Evolutionary conservation across 2,113 vertebrate species (phyloP), one percentile per base, ranked within the genome.

Genomic region (Crotalus viridis): DNA sequence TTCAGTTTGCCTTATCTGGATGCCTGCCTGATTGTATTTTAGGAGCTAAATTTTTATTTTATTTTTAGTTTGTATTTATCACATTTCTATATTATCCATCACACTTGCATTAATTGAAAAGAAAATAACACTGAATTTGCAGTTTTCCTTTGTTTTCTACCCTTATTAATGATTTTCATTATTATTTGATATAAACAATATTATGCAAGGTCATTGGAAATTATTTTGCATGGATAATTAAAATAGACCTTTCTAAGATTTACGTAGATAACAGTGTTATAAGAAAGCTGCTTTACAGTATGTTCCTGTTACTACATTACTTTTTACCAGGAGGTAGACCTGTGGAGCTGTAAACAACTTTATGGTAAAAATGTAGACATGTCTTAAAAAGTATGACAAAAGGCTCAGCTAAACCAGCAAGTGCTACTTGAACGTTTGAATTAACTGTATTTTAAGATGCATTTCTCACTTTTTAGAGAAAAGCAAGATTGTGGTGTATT

Each of bases 1-100:
- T 91, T 88, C 51, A 93, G 57, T 9, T 93, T 93, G 91, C 81
- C 9, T 94, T 51, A 87, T 95, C 93, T 88, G 92, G 54, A 93
- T 94, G 93, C 93, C 54, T 96, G 54, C 54, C 93, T 92, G 90
- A 85, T 92, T 93, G 10, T 61, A 1, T 15, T 89, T 52, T 90
- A 89, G 55, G 55, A 61, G 88, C 88, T 57, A 85, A 57, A 9
- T 59, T 59, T 59, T 59, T 59, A 59, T 59, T 59, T 59, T 59
- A 59, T 56, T 59, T 59, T 59, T 59, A 59, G 2, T 59, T 59
- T 59, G 57, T 9, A 59, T 59, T 59, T 59, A 59, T 59, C 22
- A 59, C 57, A 59, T 24, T 59, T 59, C 24, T 59, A 56, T 56
- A 19, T 56, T 56, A 56, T 5, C 55, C 55, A 56, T 56, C 55